Evolutionary conservation across 1,140 invertebrate genomes (phyloP), one percentile per base, ranked within the genome.

Genomic region (Patella vulgata): DNA sequence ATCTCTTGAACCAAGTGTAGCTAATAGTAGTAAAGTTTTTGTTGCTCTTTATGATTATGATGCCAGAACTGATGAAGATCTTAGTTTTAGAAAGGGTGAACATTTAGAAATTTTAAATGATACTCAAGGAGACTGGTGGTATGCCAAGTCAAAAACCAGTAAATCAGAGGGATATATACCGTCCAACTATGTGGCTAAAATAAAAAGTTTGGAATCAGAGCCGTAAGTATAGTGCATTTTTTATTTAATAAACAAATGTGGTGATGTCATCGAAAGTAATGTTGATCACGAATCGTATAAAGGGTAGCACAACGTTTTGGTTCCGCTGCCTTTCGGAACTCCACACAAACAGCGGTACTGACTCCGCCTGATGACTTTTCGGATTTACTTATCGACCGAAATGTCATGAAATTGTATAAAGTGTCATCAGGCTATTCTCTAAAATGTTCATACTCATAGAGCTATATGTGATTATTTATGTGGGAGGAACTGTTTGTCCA

Each of bases 81-180:
- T 99, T 56, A 97, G 94, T 85, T 98, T 99, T 86, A 91, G 95
- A 71, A 98, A 99, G 85, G 96, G 96, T 40, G 97, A 99, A 85
- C 94, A 98, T 86, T 88, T 99, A 80, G 96, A 99, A 86, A 97
- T 99, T 69, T 85, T 99, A 66, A 98, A 99, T 86, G 96, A 99
- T 86, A 98, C 95, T 59, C 93, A 96, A 84, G 96, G 97, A 52
- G 97, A 99, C 84, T 99, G 97, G 97, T 99, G 97, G 97, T 89
- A 97, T 77, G 97, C 97, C 46, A 89, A 92, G 74, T 97, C 94
- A 85, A 94, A 96, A 87, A 89, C 93, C 73, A 95, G 95, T 36
- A 76, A 78, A 68, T 50, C 91, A 92, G 94, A 97, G 86, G 97
- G 97, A 61, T 99, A 99, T 87, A 99, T 99, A 85, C 97, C 97